Percentiles rank a stretch among this genome's conserved stretches.
Conservation (phyloP, 2,888 invertebrate genomes). For the Abrostola triplasia region DNA sequence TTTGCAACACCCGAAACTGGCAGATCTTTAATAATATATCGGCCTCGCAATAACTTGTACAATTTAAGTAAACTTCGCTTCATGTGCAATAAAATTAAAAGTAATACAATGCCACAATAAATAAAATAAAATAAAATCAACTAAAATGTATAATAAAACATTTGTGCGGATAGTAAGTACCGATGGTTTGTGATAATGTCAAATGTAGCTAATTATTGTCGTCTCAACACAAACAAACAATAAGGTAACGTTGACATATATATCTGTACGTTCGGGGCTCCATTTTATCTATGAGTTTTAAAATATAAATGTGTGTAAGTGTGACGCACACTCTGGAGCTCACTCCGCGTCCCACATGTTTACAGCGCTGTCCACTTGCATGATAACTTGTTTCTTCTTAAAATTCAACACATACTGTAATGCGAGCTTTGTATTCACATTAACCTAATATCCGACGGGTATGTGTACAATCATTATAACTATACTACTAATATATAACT, state of each 20-base stretch:
- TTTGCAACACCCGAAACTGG: slow-evolving; percentile 52
- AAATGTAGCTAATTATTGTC: slow-evolving; percentile 41
- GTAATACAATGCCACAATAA: slow-evolving; percentile 76
- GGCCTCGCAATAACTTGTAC: slow-evolving; percentile 58
- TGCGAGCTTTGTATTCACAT: slow-evolving; percentile 9
- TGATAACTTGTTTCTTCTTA: slow-evolving; percentile 9
- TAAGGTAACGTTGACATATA: slow-evolving; percentile 16
- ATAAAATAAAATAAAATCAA: slow-evolving; percentile 68
- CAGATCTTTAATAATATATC: slow-evolving; percentile 60
- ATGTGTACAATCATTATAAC: slow-evolving; percentile 21
- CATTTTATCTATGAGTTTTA: background rate
- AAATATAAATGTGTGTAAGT: background rate
- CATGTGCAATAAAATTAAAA: slow-evolving; percentile 65
- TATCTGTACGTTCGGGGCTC: slow-evolving; percentile 33
- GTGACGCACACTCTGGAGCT: background rate
- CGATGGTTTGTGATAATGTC: slow-evolving; percentile 59
- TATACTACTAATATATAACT: slow-evolving; percentile 45
- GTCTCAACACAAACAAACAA: slow-evolving; percentile 38
- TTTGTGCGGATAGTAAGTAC: slow-evolving; percentile 85
- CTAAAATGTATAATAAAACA: slow-evolving; percentile 69
- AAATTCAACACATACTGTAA: slow-evolving; percentile 14
- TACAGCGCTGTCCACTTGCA: slow-evolving; percentile 20
- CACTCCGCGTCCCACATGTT: slow-evolving; percentile 1
- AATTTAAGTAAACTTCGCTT: slow-evolving; percentile 84
- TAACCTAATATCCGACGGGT: slow-evolving; percentile 12